Evolutionary conservation across 2,888 invertebrate genomes (phyloP).

Genomic region (Hemicrepidius hirtus): DNA sequence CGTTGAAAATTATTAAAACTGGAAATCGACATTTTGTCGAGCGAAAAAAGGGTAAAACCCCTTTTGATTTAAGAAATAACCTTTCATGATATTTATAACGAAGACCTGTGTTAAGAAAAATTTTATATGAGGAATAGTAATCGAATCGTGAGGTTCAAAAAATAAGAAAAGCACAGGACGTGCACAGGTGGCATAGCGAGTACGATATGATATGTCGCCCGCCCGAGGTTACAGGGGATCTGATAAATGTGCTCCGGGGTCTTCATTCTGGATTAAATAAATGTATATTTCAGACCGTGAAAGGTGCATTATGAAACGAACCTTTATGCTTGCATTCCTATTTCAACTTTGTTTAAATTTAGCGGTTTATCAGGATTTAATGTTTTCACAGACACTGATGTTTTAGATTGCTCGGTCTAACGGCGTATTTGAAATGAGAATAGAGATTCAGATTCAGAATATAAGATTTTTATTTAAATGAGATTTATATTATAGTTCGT

Average conservation of each 20-base stretch:
- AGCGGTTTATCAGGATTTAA: constrained; percentile 30
- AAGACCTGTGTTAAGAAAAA: not conserved
- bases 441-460: too few species aligned
- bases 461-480: too few species aligned
- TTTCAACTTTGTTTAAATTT: constrained; percentile 33
- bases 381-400: constrained; percentile 19
- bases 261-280: constrained; percentile 52
- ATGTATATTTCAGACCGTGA: constrained; percentile 51
- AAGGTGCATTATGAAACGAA: constrained; percentile 46
- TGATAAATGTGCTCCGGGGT: constrained; percentile 52
- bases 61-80: too few species aligned
- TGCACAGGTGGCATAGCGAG: constrained; percentile 47
- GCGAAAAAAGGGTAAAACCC: not conserved
- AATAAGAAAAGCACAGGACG: constrained; percentile 39
- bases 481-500: too few species aligned
- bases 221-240: constrained; percentile 48
- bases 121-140: constrained; percentile 21
- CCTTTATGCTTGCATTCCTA: constrained; percentile 39
- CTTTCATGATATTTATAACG: too few species aligned
- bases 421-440: not conserved
- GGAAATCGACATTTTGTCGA: not conserved
- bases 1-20: constrained; percentile 17
- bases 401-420: not conserved
- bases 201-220: constrained; percentile 50
- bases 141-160: constrained; percentile 29